These are phyloP conservation scores for Tragelaphus scriptus DNA, from an alignment of 2,113 vertebrate genomes.

Conservation along the genomic window DNA sequence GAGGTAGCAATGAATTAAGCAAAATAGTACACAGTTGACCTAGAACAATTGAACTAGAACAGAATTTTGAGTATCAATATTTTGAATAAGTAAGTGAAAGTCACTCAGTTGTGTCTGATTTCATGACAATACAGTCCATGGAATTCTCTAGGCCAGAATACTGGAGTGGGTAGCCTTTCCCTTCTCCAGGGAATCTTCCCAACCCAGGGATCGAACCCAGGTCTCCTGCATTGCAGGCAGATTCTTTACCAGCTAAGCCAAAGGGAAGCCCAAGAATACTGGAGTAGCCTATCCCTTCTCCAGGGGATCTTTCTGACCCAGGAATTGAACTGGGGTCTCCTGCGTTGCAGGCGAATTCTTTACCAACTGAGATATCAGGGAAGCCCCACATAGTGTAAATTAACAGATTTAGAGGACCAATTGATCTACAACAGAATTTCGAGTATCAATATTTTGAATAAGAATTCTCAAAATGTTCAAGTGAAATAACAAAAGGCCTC, in stretches of 20 bases:
- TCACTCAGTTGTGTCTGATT: not conserved
- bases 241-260: not conserved
- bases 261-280: not conserved
- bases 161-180: not conserved
- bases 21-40: not conserved
- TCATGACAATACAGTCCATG: not conserved
- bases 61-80: not conserved
- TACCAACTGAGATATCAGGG: not conserved
- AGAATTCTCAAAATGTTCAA: not conserved
- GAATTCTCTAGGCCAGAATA: not conserved
- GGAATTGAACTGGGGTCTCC: not conserved
- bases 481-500: not conserved
- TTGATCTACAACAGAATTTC: not conserved
- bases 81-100: not conserved
- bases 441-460: not conserved
- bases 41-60: not conserved
- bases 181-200: not conserved
- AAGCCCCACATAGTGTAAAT: not conserved
- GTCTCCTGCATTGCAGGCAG: not conserved
- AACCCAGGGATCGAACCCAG: not conserved
- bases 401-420: not conserved
- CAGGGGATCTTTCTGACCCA: not conserved
- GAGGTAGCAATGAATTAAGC: not conserved
- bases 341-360: not conserved
- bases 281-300: not conserved